Percentiles rank a stretch among this genome's conserved stretches.
Evolutionary conservation across 2,113 vertebrate species (phyloP).

Genomic region (Edolisoma coerulescens): DNA sequence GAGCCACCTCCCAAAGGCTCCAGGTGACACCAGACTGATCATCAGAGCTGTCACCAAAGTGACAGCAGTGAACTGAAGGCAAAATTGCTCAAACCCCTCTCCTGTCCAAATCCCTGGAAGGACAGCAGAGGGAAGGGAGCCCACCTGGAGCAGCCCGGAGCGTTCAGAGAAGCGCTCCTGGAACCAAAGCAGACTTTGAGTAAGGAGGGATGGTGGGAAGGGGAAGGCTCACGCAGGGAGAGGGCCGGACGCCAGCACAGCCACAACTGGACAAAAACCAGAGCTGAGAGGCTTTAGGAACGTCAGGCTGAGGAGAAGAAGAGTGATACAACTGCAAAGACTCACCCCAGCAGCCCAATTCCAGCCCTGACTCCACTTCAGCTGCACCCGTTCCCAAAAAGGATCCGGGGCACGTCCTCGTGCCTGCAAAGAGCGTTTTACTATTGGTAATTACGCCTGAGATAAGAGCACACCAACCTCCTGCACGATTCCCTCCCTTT

Average conservation of each 20-base stretch:
- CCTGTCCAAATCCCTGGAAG: neutral
- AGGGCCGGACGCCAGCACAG: neutral
- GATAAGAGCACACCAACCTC: neutral
- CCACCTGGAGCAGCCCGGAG: neutral
- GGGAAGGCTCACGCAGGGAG: rapidly evolving
- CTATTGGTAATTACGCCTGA: rapidly evolving
- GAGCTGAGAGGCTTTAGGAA: neutral
- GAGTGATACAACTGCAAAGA: neutral
- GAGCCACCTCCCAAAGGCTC: neutral
- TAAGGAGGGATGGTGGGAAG: neutral
- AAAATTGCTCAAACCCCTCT: rapidly evolving
- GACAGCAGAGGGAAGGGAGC: neutral
- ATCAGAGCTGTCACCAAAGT: neutral
- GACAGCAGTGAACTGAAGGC: rapidly evolving
- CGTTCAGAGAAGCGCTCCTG: rapidly evolving
- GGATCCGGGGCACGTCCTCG: rapidly evolving
- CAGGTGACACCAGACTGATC: rapidly evolving
- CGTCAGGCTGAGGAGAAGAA: neutral
- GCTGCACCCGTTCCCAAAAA: neutral
- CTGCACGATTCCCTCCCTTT: neutral
- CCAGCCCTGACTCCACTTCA: neutral
- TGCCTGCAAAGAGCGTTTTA: neutral
- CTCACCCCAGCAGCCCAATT: neutral
- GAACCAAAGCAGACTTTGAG: neutral
- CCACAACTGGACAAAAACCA: neutral